Base-by-base conservation (phyloP, 2,888 invertebrate genomes). In the Spodoptera picta region DNA sequence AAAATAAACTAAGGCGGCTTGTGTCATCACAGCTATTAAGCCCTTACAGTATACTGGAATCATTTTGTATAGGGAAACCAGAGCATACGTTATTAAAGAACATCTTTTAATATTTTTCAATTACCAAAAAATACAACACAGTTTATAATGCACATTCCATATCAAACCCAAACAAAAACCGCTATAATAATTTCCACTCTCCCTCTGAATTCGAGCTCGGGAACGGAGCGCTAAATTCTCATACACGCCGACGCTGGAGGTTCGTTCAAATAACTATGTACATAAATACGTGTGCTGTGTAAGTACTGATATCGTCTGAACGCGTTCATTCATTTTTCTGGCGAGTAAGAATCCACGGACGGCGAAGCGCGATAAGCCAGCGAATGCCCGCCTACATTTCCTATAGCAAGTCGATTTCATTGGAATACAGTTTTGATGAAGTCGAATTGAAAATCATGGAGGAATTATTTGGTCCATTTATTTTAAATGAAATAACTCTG, bases 241-340 rank as follows among this genome's bases (percentile, higher is more conserved):
- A 69, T 58, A 75, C 73, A 65, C 57, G 61, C 53, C 66, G 56
- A 44, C 60, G 50, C 36, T 56, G 19, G 56, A 59, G 47, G 57
- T 65, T 65, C 59, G 72, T 72, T 75, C 72, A 78, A 65, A 75
- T 75, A 78, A 65, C 67, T 60, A 65, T 58, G 65, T 54, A 59
- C 68, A 52, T 75, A 78, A 53, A 69, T 65, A 65, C 61, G 52
- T 53, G 51, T 60, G 71, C 67, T 71, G 68, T 72, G 63, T 72
- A 75, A 63, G 76, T 73, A 68, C 52, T 65, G 77, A 79, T 69
- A 76, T 51, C 66, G 71, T 71, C 56, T 70, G 71, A 73, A 70
- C 73, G 70, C 67, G 68, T 75, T 81, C 83, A 82, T 81, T 82
- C 81, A 82, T 76, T 80, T 80, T 76, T 75, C 71, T 74, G 69